Conservation (phyloP, 2,113 vertebrate species). For the Eidolon helvum region DNA sequence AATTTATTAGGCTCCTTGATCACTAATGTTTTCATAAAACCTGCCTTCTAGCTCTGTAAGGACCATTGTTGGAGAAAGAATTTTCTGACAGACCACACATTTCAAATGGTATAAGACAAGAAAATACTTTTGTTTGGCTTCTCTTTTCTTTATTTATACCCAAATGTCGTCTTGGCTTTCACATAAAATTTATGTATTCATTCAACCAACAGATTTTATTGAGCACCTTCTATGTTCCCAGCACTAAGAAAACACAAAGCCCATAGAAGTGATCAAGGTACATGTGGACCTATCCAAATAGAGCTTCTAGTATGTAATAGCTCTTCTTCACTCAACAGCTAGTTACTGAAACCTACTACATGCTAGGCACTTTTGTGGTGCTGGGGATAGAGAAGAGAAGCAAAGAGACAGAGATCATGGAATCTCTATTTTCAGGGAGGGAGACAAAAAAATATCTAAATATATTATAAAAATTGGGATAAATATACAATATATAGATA, state of each 20-base stretch:
- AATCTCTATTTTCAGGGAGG: neutral
- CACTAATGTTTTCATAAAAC: neutral
- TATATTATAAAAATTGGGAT: neutral
- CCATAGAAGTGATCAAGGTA: neutral
- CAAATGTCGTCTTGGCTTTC: neutral
- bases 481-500: neutral
- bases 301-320: neutral
- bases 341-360: neutral
- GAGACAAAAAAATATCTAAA: neutral
- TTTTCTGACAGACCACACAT: neutral
- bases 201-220: neutral
- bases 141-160: neutral
- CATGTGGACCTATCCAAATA: neutral
- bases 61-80: neutral
- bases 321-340: neutral
- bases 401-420: neutral
- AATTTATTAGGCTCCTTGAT: neutral
- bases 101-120: neutral
- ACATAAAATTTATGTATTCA: neutral
- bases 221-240: neutral
- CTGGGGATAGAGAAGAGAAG: neutral
- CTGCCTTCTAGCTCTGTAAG: neutral
- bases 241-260: neutral
- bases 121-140: neutral
- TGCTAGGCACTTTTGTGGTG: neutral